These are phyloP conservation scores for Saiga tatarica DNA, from an alignment of 2,113 vertebrate species.

Conservation along the genomic window DNA sequence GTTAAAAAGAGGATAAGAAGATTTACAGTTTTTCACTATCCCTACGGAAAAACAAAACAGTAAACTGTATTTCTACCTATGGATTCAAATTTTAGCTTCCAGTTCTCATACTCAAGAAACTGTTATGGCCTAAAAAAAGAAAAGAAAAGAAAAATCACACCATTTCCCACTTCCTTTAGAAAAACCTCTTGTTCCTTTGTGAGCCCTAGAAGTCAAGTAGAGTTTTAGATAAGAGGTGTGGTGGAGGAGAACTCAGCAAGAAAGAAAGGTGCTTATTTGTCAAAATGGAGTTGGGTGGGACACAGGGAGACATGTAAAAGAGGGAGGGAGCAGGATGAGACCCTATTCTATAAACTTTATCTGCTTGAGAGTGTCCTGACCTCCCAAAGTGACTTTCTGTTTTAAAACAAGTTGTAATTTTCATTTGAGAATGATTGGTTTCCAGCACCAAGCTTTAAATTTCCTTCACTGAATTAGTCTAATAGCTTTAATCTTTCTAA, in stretches of 20 bases:
- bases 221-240: not conserved
- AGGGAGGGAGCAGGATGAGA: not conserved
- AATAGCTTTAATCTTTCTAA: not conserved
- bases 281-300: not conserved
- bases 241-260: not conserved
- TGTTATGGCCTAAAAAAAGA: not conserved
- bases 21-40: not conserved
- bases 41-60: not conserved
- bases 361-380: not conserved
- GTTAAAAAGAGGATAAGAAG: not conserved
- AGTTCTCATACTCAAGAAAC: not conserved
- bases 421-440: not conserved
- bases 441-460: not conserved
- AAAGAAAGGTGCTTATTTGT: not conserved
- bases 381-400: not conserved
- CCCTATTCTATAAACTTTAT: not conserved
- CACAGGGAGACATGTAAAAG: not conserved
- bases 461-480: not conserved
- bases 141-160: not conserved
- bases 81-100: not conserved
- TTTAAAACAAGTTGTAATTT: not conserved
- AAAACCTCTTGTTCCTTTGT: not conserved
- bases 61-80: not conserved
- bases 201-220: not conserved
- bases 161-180: not conserved